These are phyloP conservation scores for Uloborus plumipes DNA, from an alignment of 2,888 invertebrate species.

Conservation along the genomic window DNA sequence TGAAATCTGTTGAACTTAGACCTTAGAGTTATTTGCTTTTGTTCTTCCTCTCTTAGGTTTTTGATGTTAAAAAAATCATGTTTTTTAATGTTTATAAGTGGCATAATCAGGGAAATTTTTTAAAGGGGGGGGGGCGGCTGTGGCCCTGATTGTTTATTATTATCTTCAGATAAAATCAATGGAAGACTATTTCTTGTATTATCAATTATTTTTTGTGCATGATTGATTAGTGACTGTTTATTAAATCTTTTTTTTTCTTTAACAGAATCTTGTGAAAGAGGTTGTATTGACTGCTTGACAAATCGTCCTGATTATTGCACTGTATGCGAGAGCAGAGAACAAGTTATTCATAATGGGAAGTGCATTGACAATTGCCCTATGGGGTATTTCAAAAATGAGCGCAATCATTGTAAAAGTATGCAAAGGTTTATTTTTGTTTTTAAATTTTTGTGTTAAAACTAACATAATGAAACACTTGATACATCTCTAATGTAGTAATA, in stretches of 20 bases:
- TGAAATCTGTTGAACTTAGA: too few relatives aligned
- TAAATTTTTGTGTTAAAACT: background rate
- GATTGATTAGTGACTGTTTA: background rate
- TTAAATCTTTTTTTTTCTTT: background rate
- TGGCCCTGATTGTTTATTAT: too few relatives aligned
- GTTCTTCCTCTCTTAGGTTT: too few relatives aligned
- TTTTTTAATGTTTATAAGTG: too few relatives aligned
- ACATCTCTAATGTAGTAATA: background rate
- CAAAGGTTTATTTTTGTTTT: background rate
- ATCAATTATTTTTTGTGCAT: background rate
- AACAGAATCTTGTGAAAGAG: constrained; percentile 19
- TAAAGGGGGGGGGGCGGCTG: too few relatives aligned
- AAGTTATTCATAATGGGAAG: constrained; percentile 41
- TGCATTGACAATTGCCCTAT: constrained; percentile 35
- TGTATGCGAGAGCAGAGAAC: constrained; percentile 14
- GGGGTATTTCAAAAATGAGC: constrained; percentile 33
- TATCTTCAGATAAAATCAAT: too few relatives aligned
- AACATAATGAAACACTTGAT: background rate
- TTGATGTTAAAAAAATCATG: too few relatives aligned
- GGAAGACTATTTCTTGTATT: background rate
- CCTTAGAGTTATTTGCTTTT: too few relatives aligned
- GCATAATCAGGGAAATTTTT: too few relatives aligned
- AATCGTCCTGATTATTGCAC: constrained; percentile 17
- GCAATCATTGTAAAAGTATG: constrained; percentile 40
- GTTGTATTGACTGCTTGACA: constrained; percentile 24